Base-by-base conservation (phyloP, 2,113 vertebrate species). In the Morone saxatilis region DNA sequence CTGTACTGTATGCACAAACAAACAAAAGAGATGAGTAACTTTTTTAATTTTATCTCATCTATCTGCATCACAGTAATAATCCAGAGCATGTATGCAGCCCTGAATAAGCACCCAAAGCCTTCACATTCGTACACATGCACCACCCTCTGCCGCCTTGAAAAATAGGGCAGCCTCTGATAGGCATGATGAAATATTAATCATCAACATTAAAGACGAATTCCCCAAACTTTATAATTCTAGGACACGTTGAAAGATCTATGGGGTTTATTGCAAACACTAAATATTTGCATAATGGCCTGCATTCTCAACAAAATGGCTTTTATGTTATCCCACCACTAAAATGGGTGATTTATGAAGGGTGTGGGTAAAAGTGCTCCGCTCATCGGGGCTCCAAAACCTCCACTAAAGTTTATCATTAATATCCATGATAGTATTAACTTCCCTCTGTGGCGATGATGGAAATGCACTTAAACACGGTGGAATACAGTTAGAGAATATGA, bases 161-260 rank as follows among this genome's bases (percentile, higher is more conserved):
- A 94, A 90, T 89, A 90, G 93, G 86, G 54, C 88, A 91, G 84
- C 59, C 45, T 90, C 86, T 85, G 89, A 94, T 93, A 88, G 83
- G 77, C 73, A n/a, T 85, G 89, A 94, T 94, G 86, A 94, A 94
- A 94, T 93, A 94, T 95, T 93, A 92, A 92, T 92, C 85, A 86
- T 85, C 76, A 81, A 91, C 92, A 93, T 92, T 92, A 93, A 91
- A 92, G 89, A 91, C 83, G 92, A 92, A 94, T 86, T 83, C 91
- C 87, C 85, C 81, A 93, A 91, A 91, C 89, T 88, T 93, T 93
- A 77, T 90, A 90, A 93, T 92, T 94, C 90, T 89, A 84, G 90
- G 91, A 92, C 91, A 89, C 41, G 53, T 80, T 86, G 84, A 90
- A 89, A 91, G 86, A 94, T 93, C 90, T 92, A 91, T 91, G 85